These are phyloP conservation scores for Botrylloides violaceus DNA, from an alignment of 23 tunicate species.

Conservation along the genomic window DNA sequence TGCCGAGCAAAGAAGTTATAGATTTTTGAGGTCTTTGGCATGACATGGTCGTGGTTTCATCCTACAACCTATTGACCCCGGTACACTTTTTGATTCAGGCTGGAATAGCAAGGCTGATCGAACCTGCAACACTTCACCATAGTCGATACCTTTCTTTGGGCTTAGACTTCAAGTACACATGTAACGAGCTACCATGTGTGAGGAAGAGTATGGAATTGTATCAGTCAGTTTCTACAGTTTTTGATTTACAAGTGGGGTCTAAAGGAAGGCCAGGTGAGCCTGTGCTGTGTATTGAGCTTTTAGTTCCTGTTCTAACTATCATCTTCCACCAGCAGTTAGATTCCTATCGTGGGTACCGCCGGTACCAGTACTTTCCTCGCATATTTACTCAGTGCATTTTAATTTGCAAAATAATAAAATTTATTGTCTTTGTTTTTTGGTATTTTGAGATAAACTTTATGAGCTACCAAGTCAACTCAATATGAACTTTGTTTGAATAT, in stretches of 20 bases:
- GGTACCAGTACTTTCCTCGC: too few species aligned
- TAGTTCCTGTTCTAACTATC: too few species aligned
- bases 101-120: conserved; percentile 54
- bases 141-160: conserved; percentile 67
- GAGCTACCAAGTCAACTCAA: background rate
- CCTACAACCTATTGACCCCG: too few species aligned
- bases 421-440: background rate
- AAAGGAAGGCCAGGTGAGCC: conserved; percentile 10
- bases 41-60: too few species aligned
- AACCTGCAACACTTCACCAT: conserved; percentile 51
- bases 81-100: too few species aligned
- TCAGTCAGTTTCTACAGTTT: conserved; percentile 9
- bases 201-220: background rate
- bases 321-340: too few species aligned
- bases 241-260: background rate
- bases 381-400: too few species aligned
- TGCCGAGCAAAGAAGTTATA: too few species aligned
- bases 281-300: too few species aligned
- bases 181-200: conserved; percentile 8
- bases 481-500: background rate
- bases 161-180: conserved; percentile 28
- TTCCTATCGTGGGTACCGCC: too few species aligned
- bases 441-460: background rate
- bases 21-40: too few species aligned
- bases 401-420: background rate